phyloP scores from a whole-genome alignment of 1,140 invertebrate species.

The Colletes latitarsis region DNA sequence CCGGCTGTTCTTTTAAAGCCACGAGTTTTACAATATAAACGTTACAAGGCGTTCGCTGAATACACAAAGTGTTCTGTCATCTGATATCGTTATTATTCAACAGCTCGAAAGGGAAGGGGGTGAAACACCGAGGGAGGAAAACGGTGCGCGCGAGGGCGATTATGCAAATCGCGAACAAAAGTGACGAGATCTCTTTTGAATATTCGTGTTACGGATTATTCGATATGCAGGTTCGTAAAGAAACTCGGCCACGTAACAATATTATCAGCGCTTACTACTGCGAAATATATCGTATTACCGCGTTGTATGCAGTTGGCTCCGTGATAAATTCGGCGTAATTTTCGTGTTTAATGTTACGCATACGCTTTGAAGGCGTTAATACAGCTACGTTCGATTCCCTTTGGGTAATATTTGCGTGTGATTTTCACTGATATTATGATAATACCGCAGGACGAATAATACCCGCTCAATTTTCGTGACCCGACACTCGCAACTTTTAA shows the following conservation, averaged over 20 bases:
- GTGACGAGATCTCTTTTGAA: slow-evolving; percentile 12
- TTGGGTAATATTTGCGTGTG: background rate
- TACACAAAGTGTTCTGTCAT: slow-evolving; percentile 20
- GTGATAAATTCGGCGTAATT: background rate
- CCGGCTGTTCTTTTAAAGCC: slow-evolving; percentile 1
- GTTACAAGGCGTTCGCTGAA: background rate
- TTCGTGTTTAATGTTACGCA: background rate
- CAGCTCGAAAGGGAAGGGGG: too few relatives aligned
- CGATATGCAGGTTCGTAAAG: background rate
- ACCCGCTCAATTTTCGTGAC: background rate
- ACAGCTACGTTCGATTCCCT: too few relatives aligned
- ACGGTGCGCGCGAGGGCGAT: background rate
- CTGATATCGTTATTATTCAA: slow-evolving; percentile 36
- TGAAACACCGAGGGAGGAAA: background rate
- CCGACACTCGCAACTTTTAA: too few relatives aligned
- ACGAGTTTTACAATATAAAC: background rate
- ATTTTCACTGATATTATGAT: background rate
- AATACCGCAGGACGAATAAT: background rate
- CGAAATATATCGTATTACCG: background rate
- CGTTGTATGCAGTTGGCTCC: background rate
- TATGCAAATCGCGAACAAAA: slow-evolving; percentile 25
- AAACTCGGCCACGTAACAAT: background rate
- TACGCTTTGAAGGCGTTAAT: background rate
- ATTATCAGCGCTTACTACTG: background rate
- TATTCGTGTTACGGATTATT: slow-evolving; percentile 10